phyloP scores from a whole-genome alignment of 2,888 invertebrate genomes.

The Zelleria hepariella region DNA sequence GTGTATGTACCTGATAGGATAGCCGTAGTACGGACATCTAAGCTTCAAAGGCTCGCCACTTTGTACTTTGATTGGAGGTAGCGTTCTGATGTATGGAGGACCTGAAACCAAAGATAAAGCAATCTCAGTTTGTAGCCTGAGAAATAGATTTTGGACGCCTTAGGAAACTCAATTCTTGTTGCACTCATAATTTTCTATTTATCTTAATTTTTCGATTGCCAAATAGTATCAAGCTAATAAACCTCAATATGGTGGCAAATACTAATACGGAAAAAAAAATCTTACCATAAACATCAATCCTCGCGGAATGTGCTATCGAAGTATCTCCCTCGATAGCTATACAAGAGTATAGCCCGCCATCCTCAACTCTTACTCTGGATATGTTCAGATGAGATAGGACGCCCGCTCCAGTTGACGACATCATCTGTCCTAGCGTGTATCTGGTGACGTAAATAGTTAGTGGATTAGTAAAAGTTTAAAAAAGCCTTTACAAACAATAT shows the following conservation, averaged over 20 bases:
- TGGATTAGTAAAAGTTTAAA: no score
- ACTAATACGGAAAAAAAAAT: neutral
- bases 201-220: no score
- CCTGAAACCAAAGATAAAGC: conserved; percentile 73
- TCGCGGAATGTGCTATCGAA: conserved; percentile 36
- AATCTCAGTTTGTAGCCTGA: no score
- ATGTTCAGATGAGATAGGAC: conserved; percentile 67
- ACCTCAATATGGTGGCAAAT: neutral
- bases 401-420: conserved; percentile 48
- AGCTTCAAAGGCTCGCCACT: conserved; percentile 82
- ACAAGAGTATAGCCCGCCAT: conserved; percentile 75
- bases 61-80: conserved; percentile 83
- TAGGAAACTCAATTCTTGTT: no score
- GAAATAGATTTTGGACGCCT: no score
- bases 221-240: no score
- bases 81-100: conserved; percentile 80
- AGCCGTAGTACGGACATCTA: conserved; percentile 88
- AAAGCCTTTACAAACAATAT: no score
- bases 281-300: conserved; percentile 70
- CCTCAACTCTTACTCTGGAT: conserved; percentile 65
- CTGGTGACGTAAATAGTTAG: conserved; percentile 22
- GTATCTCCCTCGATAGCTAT: conserved; percentile 57
- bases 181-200: no score
- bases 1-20: conserved; percentile 77
- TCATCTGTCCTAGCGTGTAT: conserved; percentile 58